Conservation (phyloP, 2,888 invertebrate species). For the Drosophila borborema region DNA sequence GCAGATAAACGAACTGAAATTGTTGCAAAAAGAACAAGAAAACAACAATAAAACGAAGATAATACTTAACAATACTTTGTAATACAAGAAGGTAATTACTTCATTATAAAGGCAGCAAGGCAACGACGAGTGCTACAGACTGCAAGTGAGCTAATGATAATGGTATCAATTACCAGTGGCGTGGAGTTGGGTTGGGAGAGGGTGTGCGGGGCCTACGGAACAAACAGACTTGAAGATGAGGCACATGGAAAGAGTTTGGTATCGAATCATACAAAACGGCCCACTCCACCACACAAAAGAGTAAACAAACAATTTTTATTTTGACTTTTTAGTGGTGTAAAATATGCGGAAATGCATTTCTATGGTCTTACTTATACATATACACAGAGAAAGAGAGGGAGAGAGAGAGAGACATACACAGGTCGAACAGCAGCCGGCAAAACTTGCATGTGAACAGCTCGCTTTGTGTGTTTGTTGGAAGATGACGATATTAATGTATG, state of each 20-base stretch:
- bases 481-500: constrained; percentile 80
- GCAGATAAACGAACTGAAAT: constrained; percentile 45
- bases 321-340: constrained; percentile 78
- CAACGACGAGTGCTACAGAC: constrained; percentile 34
- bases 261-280: constrained; percentile 39
- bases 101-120: constrained; percentile 74
- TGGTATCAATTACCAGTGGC: constrained; percentile 71
- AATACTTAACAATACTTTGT: constrained; percentile 55
- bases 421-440: constrained; percentile 60
- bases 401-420: not conserved
- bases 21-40: constrained; percentile 42
- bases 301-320: constrained; percentile 73
- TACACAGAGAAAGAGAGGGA: not conserved
- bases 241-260: constrained; percentile 2
- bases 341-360: constrained; percentile 82
- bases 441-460: constrained; percentile 69
- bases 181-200: not conserved
- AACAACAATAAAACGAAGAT: constrained; percentile 16
- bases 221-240: constrained; percentile 31
- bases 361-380: constrained; percentile 69
- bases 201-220: constrained; percentile 5
- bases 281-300: constrained; percentile 65
- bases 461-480: constrained; percentile 60
- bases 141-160: constrained; percentile 72
- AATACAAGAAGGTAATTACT: constrained; percentile 63